These are phyloP conservation scores for Electrophaes corylata DNA, from an alignment of 2,888 invertebrate species.

Conservation along the genomic window DNA sequence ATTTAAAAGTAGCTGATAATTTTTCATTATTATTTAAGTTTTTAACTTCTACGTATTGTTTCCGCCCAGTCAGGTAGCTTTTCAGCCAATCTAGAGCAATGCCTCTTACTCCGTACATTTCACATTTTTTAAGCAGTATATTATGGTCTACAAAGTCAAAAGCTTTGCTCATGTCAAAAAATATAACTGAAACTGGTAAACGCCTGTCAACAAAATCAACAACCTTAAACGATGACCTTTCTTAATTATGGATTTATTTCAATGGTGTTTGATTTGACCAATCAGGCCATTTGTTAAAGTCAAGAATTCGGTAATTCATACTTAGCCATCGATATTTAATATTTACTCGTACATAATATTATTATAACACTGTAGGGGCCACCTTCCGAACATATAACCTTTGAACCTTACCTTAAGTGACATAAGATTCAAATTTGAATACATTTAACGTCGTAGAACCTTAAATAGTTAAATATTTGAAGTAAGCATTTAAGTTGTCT, in stretches of 20 bases:
- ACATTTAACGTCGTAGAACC: neutral
- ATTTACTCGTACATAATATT: constrained; percentile 15
- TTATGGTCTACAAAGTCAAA: too few species aligned
- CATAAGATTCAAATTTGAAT: constrained; percentile 9
- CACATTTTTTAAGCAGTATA: too few species aligned
- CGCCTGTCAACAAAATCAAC: too few species aligned
- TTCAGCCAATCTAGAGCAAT: too few species aligned
- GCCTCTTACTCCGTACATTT: too few species aligned
- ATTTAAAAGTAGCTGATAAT: too few species aligned
- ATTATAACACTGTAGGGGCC: neutral
- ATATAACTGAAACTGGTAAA: too few species aligned
- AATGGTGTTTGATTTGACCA: neutral
- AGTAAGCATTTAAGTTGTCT: constrained; percentile 8
- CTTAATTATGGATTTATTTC: neutral
- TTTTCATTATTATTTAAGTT: too few species aligned
- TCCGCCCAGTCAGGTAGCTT: too few species aligned
- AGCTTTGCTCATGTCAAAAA: too few species aligned
- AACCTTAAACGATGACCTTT: too few species aligned
- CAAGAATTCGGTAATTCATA: constrained; percentile 23
- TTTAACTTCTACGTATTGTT: too few species aligned
- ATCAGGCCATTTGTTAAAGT: neutral
- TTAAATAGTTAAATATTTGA: constrained; percentile 21
- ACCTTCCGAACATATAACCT: neutral
- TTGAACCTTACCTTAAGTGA: neutral
- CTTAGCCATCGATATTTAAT: constrained; percentile 29